Base-by-base conservation (phyloP, 2,113 vertebrate species). In the Calyptommatus sinebrachiatus region DNA sequence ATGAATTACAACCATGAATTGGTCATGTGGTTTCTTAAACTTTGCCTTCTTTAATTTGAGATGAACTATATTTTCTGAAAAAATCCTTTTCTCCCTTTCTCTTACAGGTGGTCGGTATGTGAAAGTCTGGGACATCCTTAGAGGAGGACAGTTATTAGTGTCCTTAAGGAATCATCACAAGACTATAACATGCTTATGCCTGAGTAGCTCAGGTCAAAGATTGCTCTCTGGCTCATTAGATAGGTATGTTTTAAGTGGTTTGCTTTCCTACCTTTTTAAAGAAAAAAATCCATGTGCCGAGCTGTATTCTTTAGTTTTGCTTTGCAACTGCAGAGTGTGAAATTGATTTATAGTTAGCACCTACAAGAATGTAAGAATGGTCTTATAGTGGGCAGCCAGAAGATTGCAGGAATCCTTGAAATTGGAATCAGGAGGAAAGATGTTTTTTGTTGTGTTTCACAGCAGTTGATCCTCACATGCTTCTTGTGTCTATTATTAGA, bases 101-200 rank as follows among this genome's bases (percentile, higher is more conserved):
- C 5, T 89, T 76, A 11, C 82, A 99, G 98, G 98, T 48, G 98
- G 98, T 3, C 96, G 98, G 1, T 97, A 96, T 18, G 95, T 99
- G 76, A 99, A 98, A 92, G 94, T 99, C 35, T 99, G 98, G 98
- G 98, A 99, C 91, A 84, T 99, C 76, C 90, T 99, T 0, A 99
- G 97, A 94, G 97, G 98, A 1, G 98, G 98, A 48, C 98, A 99
- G 35, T 92, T 97, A 60, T 91, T 99, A 3, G 97, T 97, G 70
- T 99, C 97, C 48, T 91, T 99, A 90, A 99, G 94, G 92, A 98
- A 99, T 92, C 98, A 99, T 84, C 98, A 99, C 91, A 99, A 99
- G 93, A 99, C 98, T 0, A 97, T 99, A 78, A 99, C 98, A 0
- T 95, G 94, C 84, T 93, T 99, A 76, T 97, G 95, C 92, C 93